phyloP scores from a whole-genome alignment of 1,140 invertebrate genomes.

The Anagrus nilaparvatae region DNA sequence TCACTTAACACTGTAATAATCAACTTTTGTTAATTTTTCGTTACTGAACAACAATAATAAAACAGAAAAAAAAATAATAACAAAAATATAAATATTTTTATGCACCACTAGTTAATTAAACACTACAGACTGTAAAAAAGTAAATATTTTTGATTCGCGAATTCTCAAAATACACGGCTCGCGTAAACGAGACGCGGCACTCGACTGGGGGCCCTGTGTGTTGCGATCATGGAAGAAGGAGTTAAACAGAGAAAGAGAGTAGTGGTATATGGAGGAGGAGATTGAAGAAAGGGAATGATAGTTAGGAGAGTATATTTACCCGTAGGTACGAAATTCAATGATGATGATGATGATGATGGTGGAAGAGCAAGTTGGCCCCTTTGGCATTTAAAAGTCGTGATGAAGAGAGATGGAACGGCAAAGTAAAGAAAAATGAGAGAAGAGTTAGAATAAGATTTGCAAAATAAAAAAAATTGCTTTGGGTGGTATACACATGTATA shows the following conservation, averaged over 20 bases:
- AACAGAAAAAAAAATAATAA: no score
- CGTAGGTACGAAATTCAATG: background rate
- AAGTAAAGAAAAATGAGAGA: conserved; percentile 10
- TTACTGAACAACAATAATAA: no score
- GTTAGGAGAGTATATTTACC: background rate
- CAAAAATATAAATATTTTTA: no score
- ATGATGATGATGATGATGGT: conserved; percentile 7
- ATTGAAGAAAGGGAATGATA: background rate
- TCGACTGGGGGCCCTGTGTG: no score
- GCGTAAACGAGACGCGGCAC: conserved; percentile 15
- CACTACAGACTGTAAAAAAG: no score
- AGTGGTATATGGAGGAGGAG: background rate
- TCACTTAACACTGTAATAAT: no score
- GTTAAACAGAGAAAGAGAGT: background rate
- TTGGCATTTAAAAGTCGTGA: conserved; percentile 33
- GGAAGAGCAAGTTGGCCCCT: conserved; percentile 20
- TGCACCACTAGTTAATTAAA: no score
- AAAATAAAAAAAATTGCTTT: conserved; percentile 10
- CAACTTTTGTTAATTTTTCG: no score
- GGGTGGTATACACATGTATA: no score
- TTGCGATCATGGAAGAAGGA: no score
- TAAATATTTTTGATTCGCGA: no score
- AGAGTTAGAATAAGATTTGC: conserved; percentile 11
- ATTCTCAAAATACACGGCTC: no score
- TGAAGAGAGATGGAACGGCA: conserved; percentile 21